Conservation (phyloP, 2,797 vertebrate species). For the Hyperoplus immaculatus region DNA sequence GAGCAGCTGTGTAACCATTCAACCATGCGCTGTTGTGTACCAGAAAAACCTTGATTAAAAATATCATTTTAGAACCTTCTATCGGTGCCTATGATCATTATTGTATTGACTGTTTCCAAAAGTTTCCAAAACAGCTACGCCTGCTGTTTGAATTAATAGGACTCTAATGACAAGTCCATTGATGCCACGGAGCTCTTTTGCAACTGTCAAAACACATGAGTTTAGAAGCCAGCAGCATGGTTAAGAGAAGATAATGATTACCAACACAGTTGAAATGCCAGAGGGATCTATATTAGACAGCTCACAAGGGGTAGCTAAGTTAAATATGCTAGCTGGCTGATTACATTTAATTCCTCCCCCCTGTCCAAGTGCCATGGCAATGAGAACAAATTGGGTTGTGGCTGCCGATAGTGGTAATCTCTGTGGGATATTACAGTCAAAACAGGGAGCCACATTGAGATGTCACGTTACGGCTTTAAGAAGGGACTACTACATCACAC, state of each 20-base stretch:
- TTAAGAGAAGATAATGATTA: slow-evolving; percentile 70
- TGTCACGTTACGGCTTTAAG: slow-evolving; percentile 67
- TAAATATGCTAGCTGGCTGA: slow-evolving; percentile 79
- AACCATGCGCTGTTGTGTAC: slow-evolving; percentile 1
- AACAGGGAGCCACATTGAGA: slow-evolving; percentile 67
- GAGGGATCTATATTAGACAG: slow-evolving; percentile 57
- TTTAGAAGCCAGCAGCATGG: slow-evolving; percentile 48
- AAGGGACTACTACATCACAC: slow-evolving; percentile 71
- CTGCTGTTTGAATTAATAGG: slow-evolving; percentile 58
- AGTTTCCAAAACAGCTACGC: slow-evolving; percentile 15
- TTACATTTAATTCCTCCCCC: slow-evolving; percentile 76
- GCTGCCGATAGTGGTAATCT: slow-evolving; percentile 78
- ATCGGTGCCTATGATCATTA: slow-evolving; percentile 31
- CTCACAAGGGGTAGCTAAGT: slow-evolving; percentile 71
- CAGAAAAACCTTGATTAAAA: slow-evolving; percentile 40
- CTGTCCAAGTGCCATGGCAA: slow-evolving; percentile 59
- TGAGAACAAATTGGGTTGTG: slow-evolving; percentile 80
- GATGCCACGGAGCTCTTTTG: slow-evolving; percentile 31
- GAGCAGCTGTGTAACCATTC: slow-evolving; percentile 43
- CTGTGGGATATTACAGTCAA: slow-evolving; percentile 69
- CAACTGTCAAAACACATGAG: slow-evolving; percentile 40
- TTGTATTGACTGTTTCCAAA: slow-evolving; percentile 29
- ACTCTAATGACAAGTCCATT: slow-evolving; percentile 32
- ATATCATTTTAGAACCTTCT: slow-evolving; percentile 25
- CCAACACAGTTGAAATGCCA: slow-evolving; percentile 52